Base-by-base conservation (phyloP, 2,797 vertebrate species). In the Artibeus lituratus region DNA sequence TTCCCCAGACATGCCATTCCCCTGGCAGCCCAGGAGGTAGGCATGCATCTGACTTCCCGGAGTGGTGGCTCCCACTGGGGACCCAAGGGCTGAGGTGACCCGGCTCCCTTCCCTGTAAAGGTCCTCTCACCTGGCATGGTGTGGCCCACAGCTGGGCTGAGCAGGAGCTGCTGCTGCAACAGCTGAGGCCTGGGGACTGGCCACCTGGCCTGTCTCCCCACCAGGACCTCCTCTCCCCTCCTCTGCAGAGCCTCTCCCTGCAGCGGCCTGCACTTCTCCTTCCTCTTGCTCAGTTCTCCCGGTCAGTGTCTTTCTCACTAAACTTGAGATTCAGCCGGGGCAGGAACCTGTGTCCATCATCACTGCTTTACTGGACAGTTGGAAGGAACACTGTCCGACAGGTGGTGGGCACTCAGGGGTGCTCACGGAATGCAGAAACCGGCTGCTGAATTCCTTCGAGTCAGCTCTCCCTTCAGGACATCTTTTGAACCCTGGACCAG, bases 1-100 rank as follows among this genome's bases (percentile, higher is more conserved):
- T 7, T 81, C 67, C 76, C 22, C 78, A 89, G 87, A 82, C 94
- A 39, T 44, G 62, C 55, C 87, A 49, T 69, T 80, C 74, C 16
- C 74, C 53, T 10, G 74, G 59, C 49, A 72, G 32, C 59, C 24
- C 29, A 10, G 87, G 51, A 65, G 16, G 18, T 4, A 53, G 37
- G 78, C 57, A 10, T 4, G 37, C 24, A 0, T n/a, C 90, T 91
- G 65, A 16, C 65, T 87, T 90, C 90, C 69, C 1, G 0, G 84
- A 77, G 39, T 57, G 55, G 47, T 44, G 44, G 16, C 80, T 92
- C 67, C 55, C 51, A 1, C 14, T 67, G 92, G 82, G n/a, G 47
- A 15, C 84, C 55, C 21, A 19, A 49, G 55, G 32, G 6, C n/a
- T 1, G 1, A 73, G 42, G 72, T 55, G 26, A 35, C 73, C 49